Evolutionary conservation across 2,113 vertebrate species (phyloP).

Genomic region (Columbina picui): DNA sequence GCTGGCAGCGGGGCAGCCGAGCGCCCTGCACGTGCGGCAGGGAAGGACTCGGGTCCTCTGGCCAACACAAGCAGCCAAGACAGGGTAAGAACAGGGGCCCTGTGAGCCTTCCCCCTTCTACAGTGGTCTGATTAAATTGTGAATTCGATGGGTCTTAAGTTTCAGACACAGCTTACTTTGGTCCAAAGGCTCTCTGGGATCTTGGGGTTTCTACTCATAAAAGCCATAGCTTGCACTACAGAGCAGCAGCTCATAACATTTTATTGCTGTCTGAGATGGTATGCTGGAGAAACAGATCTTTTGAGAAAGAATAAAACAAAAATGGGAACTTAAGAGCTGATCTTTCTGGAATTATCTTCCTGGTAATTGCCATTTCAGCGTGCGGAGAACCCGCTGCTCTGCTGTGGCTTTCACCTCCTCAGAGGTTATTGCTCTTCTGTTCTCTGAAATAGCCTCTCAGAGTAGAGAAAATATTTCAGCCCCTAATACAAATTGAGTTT

Average conservation of each 20-base stretch:
- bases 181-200: background rate
- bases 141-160: background rate
- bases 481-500: background rate
- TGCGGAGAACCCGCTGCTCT: rapidly evolving
- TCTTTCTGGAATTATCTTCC: background rate
- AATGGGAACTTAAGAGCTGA: background rate
- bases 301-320: background rate
- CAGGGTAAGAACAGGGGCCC: rapidly evolving
- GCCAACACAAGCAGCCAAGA: background rate
- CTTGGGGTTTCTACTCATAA: background rate
- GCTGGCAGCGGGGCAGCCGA: rapidly evolving
- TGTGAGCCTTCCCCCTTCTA: rapidly evolving
- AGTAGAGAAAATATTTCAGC: background rate
- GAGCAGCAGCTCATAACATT: background rate
- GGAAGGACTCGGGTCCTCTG: rapidly evolving
- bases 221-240: rapidly evolving
- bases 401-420: background rate
- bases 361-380: background rate
- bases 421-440: background rate
- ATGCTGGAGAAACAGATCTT: background rate
- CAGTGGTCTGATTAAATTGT: background rate
- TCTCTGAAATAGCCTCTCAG: background rate
- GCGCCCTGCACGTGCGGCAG: rapidly evolving
- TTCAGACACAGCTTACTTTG: rapidly evolving
- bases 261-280: background rate